Conservation (phyloP, 2,797 vertebrate species). For the Amblyraja radiata region DNA sequence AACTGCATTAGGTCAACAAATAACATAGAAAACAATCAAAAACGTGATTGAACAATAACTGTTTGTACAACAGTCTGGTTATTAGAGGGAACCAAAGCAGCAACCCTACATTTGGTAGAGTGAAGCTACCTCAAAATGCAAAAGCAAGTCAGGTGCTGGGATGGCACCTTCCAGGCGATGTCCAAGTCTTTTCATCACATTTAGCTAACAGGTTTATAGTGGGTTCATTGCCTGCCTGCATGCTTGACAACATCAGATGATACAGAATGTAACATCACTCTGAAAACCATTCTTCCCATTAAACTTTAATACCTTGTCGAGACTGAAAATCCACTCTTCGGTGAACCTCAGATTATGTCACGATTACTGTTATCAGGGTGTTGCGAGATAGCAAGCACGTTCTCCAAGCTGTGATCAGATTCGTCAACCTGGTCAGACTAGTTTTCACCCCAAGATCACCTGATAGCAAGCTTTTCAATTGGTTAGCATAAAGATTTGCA, state of each 20-base stretch:
- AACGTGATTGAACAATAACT: conserved; percentile 55
- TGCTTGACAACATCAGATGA: conserved; percentile 3
- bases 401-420: conserved; percentile 44
- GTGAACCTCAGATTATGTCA: background rate
- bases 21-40: conserved; percentile 52
- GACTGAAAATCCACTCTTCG: background rate
- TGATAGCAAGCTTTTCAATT: conserved; percentile 61
- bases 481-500: conserved; percentile 54
- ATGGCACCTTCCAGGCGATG: conserved; percentile 63
- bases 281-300: conserved; percentile 19
- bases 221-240: conserved; percentile 30
- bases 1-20: conserved; percentile 91
- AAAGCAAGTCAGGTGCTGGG: conserved; percentile 54
- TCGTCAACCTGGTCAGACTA: conserved; percentile 50
- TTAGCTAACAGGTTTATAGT: conserved; percentile 45
- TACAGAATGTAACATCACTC: conserved; percentile 4
- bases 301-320: conserved; percentile 9
- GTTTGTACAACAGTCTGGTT: conserved; percentile 61
- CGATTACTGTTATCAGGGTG: background rate
- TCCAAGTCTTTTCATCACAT: conserved; percentile 52
- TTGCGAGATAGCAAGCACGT: background rate
- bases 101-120: conserved; percentile 56
- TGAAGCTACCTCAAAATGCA: conserved; percentile 58
- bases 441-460: conserved; percentile 52
- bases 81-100: conserved; percentile 41